Evolutionary conservation across 1,140 invertebrate species (phyloP), one percentile per base, ranked within the genome.

Genomic region (Drosophila elegans): DNA sequence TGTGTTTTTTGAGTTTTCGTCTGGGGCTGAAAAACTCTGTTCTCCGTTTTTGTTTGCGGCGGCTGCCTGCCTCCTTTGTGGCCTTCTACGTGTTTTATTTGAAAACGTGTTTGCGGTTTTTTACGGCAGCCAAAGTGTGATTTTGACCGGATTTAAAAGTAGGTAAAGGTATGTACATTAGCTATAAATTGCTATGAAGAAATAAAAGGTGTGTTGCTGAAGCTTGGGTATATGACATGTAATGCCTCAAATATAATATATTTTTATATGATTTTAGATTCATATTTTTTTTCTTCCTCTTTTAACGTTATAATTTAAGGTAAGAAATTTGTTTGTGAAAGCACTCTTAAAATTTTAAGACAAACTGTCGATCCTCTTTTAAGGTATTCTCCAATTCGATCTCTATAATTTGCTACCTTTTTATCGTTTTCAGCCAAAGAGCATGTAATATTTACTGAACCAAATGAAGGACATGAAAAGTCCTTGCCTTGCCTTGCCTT

Each of bases 391-490:
- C 2, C 13, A 10, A 27, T 55, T 56, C 42, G 10, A 34, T 38
- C 4, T 1, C 1, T 21, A 3, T 45, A 6, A 39, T 21, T 68
- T 10, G n/a, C 38, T 45, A n/a, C 42, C 38, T 29, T 27, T 5
- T 2, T 10, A 12, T 13, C 4, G 10, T 36, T 44, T 10, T 29
- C 49, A 39, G 10, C n/a, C 34, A 12, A 12, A 68, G 21, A 38
- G 48, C 27, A 68, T 48, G 21, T 21, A 34, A 56, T 21, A 71
- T 49, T 55, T 72, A 48, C 52, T 71, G 53, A 71, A 39, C 68
- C 44, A 72, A 72, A 72, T 71, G 69, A 71, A 49, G 67, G 51
- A 39, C 52, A 68, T 46, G 49, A 71, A 69, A 68, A 71, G 48
- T 69, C 39, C 25, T 49, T 48, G 66, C 42, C 49, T n/a, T n/a